A percentile compares a stretch with the other conserved stretches of the same genome.
Conservation (phyloP, 2,888 invertebrate genomes). For the Tenthredo distinguenda region DNA sequence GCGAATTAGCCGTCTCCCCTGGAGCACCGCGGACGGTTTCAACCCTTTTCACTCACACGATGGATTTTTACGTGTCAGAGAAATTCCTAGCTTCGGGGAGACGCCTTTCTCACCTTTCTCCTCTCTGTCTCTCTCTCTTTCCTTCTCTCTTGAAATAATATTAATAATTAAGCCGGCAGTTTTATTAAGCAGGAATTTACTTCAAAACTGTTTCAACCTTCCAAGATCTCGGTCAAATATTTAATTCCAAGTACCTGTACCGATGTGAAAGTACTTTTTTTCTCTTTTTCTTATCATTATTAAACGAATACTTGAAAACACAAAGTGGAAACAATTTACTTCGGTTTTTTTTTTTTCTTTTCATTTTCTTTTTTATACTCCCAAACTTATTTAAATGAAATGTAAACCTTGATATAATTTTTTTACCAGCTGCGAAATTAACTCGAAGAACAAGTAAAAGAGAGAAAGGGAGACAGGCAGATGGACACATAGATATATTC, state of each 20-base stretch:
- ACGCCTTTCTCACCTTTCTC: not conserved
- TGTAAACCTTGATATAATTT: conserved; percentile 27
- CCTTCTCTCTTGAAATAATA: not conserved
- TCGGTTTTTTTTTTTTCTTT: not conserved
- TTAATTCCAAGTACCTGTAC: not conserved
- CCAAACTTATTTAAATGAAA: conserved; percentile 19
- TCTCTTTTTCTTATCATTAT: not conserved
- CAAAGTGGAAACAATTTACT: conserved; percentile 12
- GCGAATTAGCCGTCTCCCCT: conserved; percentile 26
- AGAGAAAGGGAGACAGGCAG: not conserved
- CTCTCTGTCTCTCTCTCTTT: not conserved
- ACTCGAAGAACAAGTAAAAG: not conserved
- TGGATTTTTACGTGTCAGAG: conserved; percentile 29
- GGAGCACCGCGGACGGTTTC: not conserved
- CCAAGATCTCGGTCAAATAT: not conserved
- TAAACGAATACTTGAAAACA: conserved; percentile 9
- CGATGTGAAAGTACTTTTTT: not conserved
- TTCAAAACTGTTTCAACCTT: not conserved
- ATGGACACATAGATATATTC: no score
- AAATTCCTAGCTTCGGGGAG: not conserved
- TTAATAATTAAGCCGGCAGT: not conserved
- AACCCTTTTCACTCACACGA: conserved; percentile 30
- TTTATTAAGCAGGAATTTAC: not conserved
- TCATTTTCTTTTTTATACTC: not conserved
- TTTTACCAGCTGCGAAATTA: conserved; percentile 7